These are phyloP conservation scores for Chironomus tentans DNA, from an alignment of 2,888 invertebrate genomes.

Conservation along the genomic window DNA sequence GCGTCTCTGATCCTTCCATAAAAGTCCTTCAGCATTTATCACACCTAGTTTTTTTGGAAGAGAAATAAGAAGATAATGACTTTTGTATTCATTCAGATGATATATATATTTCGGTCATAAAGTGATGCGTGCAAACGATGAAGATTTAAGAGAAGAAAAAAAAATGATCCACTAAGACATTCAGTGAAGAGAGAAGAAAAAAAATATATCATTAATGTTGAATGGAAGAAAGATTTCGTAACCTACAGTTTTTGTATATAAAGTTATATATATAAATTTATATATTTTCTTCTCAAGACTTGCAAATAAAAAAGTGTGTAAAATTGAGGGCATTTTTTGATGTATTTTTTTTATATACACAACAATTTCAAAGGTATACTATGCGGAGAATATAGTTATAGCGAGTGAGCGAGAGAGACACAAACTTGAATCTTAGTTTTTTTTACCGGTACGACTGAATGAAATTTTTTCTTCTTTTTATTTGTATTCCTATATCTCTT, in stretches of 20 bases:
- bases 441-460: not conserved
- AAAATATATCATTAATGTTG: not conserved
- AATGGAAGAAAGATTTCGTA: slow-evolving; percentile 24
- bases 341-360: not conserved
- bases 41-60: slow-evolving; percentile 52
- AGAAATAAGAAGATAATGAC: not conserved
- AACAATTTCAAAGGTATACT: not conserved
- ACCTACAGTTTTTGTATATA: not conserved
- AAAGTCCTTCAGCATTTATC: slow-evolving; percentile 75
- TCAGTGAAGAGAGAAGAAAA: not conserved
- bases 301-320: slow-evolving; percentile 9
- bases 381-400: not conserved
- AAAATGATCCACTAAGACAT: not conserved
- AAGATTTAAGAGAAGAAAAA: not conserved
- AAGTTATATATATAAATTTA: not conserved
- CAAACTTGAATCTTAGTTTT: not conserved
- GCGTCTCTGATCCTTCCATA: slow-evolving; percentile 84
- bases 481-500: not conserved
- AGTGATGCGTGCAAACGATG: not conserved
- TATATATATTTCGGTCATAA: too few relatives aligned
- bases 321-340: slow-evolving; percentile 18
- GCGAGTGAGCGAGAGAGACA: not conserved
- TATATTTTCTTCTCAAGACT: not conserved
- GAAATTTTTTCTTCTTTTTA: not conserved
- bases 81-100: not conserved